Evolutionary conservation across 2,113 vertebrate genomes (phyloP).

Genomic region (Synodontis membranacea): DNA sequence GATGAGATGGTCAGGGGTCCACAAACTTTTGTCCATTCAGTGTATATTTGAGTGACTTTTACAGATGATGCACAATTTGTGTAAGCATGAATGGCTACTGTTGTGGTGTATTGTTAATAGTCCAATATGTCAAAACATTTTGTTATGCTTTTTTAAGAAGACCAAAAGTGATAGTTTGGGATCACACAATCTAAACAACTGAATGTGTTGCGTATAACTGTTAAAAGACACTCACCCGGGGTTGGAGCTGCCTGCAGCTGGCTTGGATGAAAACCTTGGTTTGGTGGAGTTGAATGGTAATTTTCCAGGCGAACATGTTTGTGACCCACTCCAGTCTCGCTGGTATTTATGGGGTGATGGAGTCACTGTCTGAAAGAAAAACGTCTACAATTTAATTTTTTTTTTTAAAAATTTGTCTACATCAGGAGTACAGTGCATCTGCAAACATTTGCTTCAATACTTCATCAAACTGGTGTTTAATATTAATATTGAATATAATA

Average conservation of each 20-base stretch:
- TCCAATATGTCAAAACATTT: not conserved
- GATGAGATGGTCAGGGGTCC: no score
- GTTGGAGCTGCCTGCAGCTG: constrained; percentile 34
- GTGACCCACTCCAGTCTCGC: constrained; percentile 48
- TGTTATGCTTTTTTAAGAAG: not conserved
- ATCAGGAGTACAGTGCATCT: not conserved
- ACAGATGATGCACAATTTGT: not conserved
- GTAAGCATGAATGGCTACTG: not conserved
- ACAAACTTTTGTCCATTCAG: no score
- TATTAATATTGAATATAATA: no score
- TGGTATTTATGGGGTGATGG: constrained; percentile 76
- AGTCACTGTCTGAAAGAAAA: constrained; percentile 63
- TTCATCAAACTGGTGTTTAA: not conserved
- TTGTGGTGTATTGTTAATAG: not conserved
- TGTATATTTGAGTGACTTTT: not conserved
- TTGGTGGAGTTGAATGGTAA: constrained; percentile 70
- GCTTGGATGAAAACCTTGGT: constrained; percentile 59
- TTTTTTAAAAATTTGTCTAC: not conserved
- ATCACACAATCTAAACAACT: not conserved
- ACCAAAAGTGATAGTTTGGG: not conserved
- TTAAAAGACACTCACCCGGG: constrained; percentile 76
- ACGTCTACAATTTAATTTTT: not conserved
- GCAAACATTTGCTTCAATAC: not conserved
- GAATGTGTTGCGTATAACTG: not conserved
- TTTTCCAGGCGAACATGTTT: constrained; percentile 53